Conservation (phyloP, 2,113 vertebrate species). For the Gracilinanus agilis region DNA sequence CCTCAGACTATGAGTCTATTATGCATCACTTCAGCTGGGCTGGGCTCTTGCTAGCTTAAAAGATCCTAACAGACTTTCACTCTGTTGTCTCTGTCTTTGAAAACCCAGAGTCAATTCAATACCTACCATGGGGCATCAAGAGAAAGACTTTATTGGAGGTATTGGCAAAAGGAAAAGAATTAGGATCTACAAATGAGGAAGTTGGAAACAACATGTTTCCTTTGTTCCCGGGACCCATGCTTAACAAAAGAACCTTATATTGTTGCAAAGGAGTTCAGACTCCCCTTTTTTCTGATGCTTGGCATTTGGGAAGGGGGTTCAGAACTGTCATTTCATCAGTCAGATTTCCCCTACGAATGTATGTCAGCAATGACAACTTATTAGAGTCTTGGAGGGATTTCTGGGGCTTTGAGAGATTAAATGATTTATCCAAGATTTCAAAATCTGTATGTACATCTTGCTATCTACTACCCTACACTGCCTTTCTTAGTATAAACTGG, state of each 20-base stretch:
- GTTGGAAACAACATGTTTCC: not conserved
- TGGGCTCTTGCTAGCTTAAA: not conserved
- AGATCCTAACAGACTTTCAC: not conserved
- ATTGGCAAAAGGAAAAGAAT: constrained; percentile 22
- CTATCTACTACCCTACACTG: not conserved
- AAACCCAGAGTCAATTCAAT: not conserved
- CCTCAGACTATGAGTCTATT: not conserved
- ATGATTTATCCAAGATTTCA: not conserved
- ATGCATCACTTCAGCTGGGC: not conserved
- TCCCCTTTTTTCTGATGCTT: not conserved
- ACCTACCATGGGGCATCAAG: not conserved
- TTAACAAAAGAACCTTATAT: constrained; percentile 13
- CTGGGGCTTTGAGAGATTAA: not conserved
- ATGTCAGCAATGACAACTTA: not conserved
- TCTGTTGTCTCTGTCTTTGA: not conserved
- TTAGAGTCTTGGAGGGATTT: not conserved
- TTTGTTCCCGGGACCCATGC: not conserved
- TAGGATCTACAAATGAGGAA: not conserved
- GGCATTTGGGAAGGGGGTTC: not conserved
- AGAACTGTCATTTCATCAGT: not conserved
- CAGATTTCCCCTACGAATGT: not conserved
- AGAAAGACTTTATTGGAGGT: not conserved
- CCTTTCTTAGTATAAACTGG: not conserved
- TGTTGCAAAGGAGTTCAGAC: not conserved
- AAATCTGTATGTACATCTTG: not conserved